phyloP scores from a whole-genome alignment of 2,797 vertebrate species.

The Cynodonichthys magdalenae region DNA sequence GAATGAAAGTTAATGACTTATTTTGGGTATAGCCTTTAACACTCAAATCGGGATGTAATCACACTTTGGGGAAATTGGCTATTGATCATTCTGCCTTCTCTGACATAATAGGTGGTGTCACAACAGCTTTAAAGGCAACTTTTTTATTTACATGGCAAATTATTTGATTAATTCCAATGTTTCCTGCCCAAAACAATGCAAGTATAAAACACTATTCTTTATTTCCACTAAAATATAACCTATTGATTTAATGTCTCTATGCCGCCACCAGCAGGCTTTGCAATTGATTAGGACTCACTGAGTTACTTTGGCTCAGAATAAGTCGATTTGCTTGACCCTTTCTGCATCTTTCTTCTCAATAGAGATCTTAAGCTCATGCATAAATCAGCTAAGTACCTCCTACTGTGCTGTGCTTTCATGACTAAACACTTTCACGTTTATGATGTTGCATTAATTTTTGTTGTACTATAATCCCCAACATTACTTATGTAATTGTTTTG shows the following conservation, averaged over 20 bases:
- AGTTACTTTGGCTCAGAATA: slow-evolving; percentile 47
- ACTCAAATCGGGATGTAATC: slow-evolving; percentile 48
- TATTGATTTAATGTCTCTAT: slow-evolving; percentile 58
- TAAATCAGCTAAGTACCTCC: slow-evolving; percentile 39
- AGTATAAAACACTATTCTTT: slow-evolving; percentile 26
- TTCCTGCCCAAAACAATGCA: slow-evolving; percentile 25
- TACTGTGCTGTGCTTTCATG: slow-evolving; percentile 14
- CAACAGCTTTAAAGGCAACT: slow-evolving; percentile 20
- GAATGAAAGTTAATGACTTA: slow-evolving; percentile 55
- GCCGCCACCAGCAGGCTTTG: slow-evolving; percentile 49
- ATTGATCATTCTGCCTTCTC: slow-evolving; percentile 55
- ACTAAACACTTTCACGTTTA: slow-evolving; percentile 5
- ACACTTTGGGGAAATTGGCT: slow-evolving; percentile 50
- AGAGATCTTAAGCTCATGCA: slow-evolving; percentile 37
- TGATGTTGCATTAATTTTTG: slow-evolving; percentile 26
- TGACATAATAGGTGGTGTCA: slow-evolving; percentile 27
- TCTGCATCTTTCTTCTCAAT: slow-evolving; percentile 31
- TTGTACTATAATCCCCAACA: slow-evolving; percentile 38
- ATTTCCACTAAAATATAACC: slow-evolving; percentile 47
- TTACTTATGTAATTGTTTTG: slow-evolving; percentile 37
- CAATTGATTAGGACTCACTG: slow-evolving; percentile 56
- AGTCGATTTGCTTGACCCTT: slow-evolving; percentile 49
- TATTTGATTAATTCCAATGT: slow-evolving; percentile 42
- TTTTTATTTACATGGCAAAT: slow-evolving; percentile 42
- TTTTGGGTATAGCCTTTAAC: slow-evolving; percentile 60